These are phyloP conservation scores for Wiebesia pumilae DNA, from an alignment of 1,140 invertebrate genomes.

Conservation along the genomic window DNA sequence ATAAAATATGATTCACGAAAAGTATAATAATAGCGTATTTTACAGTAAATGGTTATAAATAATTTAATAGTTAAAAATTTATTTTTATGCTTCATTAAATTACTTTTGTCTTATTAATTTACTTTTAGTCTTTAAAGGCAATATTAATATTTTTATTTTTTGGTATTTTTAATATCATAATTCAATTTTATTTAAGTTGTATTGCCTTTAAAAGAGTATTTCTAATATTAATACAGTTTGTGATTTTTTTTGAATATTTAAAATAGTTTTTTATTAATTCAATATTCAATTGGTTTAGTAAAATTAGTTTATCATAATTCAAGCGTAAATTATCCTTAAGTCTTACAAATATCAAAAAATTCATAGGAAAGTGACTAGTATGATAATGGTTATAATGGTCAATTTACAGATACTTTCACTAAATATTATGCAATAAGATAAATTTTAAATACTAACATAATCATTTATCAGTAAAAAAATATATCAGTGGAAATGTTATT, in stretches of 20 bases:
- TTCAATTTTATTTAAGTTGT: too few species aligned
- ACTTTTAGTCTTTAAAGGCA: too few species aligned
- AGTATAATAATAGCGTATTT: too few species aligned
- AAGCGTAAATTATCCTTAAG: background rate
- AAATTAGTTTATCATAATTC: background rate
- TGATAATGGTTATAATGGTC: background rate
- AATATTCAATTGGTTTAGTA: background rate
- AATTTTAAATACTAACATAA: background rate
- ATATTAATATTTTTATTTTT: too few species aligned
- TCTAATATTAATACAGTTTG: too few species aligned
- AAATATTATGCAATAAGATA: background rate
- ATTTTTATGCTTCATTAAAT: too few species aligned
- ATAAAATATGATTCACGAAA: too few species aligned
- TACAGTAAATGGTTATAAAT: too few species aligned
- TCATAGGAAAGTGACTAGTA: background rate
- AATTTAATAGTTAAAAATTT: too few species aligned
- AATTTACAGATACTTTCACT: background rate
- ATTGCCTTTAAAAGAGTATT: too few species aligned
- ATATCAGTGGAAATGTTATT: background rate
- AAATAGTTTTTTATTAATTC: background rate
- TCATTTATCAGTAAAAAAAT: background rate
- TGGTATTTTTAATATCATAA: too few species aligned
- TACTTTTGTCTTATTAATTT: too few species aligned
- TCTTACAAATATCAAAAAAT: background rate
- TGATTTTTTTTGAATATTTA: background rate